Conservation (phyloP, 2,113 vertebrate genomes). For the Psittacula cyanocephala region DNA sequence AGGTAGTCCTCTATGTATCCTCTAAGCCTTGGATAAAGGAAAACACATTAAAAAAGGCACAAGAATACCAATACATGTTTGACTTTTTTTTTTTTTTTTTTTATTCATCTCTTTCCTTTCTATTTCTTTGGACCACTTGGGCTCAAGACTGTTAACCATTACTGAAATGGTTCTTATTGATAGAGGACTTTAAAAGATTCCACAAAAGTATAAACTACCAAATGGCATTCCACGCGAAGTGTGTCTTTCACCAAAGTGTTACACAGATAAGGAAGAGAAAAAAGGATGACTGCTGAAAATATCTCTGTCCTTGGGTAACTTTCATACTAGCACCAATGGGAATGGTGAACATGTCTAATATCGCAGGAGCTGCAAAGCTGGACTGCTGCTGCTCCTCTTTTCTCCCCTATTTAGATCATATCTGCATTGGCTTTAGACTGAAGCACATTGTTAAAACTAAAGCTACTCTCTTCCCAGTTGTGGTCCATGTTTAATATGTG, state of each 20-base stretch:
- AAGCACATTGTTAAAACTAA: background rate
- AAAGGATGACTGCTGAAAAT: background rate
- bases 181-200: background rate
- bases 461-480: background rate
- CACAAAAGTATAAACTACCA: background rate
- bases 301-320: too few relatives aligned
- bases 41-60: background rate
- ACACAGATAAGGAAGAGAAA: background rate
- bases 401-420: background rate
- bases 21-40: background rate
- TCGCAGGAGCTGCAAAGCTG: background rate
- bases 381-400: background rate
- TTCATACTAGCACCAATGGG: background rate
- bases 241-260: background rate
- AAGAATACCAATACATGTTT: accelerated
- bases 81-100: background rate
- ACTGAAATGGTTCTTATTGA: background rate
- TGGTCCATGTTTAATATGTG: background rate
- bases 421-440: background rate
- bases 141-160: background rate
- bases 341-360: background rate
- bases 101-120: background rate
- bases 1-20: background rate
- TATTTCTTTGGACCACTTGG: background rate
- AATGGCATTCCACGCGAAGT: background rate